A percentile compares a stretch with the other conserved stretches of the same genome.
Conservation (phyloP, 2,888 invertebrate species). For the Synanthedon formicaeformis region DNA sequence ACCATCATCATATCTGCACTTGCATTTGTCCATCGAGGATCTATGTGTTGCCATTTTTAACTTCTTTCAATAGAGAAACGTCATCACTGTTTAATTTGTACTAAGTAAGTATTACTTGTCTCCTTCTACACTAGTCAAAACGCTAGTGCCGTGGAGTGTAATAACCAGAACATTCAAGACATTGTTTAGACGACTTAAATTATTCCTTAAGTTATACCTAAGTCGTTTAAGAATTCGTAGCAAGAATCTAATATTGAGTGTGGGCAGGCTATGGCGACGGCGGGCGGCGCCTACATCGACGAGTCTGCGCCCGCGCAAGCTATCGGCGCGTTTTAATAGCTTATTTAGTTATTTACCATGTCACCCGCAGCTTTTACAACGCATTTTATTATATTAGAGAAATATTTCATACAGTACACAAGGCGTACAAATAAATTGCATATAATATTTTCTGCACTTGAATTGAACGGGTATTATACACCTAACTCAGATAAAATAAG, state of each 20-base stretch:
- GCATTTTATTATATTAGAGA: conserved; percentile 6
- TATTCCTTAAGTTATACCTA: conserved; percentile 8
- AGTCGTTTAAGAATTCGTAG: conserved; percentile 32
- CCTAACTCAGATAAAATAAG: conserved; percentile 1
- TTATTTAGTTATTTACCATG: conserved; percentile 1
- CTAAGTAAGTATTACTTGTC: not conserved
- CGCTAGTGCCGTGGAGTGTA: not conserved
- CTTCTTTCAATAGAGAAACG: not conserved
- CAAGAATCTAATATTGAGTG: conserved; percentile 20
- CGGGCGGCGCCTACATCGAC: conserved; percentile 33
- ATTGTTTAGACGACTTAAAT: too few species aligned
- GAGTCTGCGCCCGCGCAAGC: conserved; percentile 12
- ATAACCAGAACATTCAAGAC: too few species aligned
- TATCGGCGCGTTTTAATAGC: conserved; percentile 10
- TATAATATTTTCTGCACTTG: conserved; percentile 15
- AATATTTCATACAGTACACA: conserved; percentile 13
- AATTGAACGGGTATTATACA: conserved; percentile 5
- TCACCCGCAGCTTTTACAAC: not conserved
- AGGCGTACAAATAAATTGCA: conserved; percentile 10
- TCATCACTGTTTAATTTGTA: not conserved
- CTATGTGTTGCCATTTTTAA: not conserved
- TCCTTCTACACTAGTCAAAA: not conserved
- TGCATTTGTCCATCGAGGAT: not conserved
- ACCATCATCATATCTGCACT: not conserved
- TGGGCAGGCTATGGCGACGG: conserved; percentile 24